These are phyloP conservation scores for Caenorhabditis afra DNA, from an alignment of 2,888 invertebrate genomes.

Conservation along the genomic window DNA sequence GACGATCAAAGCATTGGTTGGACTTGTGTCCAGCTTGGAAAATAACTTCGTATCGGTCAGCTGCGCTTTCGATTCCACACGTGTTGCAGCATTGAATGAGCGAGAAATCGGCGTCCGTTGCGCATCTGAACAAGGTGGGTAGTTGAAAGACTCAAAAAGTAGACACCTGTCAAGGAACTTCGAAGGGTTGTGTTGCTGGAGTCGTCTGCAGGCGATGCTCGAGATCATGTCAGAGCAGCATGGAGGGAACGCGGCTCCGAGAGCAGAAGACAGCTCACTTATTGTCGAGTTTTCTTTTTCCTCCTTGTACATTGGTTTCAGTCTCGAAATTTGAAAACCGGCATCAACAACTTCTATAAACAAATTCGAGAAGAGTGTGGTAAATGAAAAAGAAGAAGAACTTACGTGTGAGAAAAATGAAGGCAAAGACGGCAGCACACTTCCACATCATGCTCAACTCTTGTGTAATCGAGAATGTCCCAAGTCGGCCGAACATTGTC, in stretches of 20 bases:
- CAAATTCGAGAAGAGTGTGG: background rate
- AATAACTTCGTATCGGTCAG: constrained; percentile 72
- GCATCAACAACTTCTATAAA: constrained; percentile 47
- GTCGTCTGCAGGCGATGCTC: constrained; percentile 70
- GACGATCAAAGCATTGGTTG: constrained; percentile 74
- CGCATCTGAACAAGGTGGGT: constrained; percentile 57
- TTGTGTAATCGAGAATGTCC: constrained; percentile 59
- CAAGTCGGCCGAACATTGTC: constrained; percentile 55
- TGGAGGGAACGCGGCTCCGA: constrained; percentile 69
- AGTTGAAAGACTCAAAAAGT: background rate
- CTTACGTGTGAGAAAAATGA: constrained; percentile 43
- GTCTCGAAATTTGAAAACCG: constrained; percentile 49
- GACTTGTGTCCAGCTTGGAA: constrained; percentile 71
- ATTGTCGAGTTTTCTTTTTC: constrained; percentile 45
- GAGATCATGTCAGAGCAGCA: constrained; percentile 73
- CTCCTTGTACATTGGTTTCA: constrained; percentile 44
- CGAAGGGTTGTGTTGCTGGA: constrained; percentile 67
- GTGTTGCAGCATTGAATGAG: constrained; percentile 76
- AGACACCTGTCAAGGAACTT: constrained; percentile 68
- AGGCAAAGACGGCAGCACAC: constrained; percentile 25
- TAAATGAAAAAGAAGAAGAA: background rate
- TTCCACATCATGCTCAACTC: constrained; percentile 47
- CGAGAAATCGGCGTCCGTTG: constrained; percentile 72
- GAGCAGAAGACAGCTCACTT: constrained; percentile 63
- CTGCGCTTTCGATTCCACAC: constrained; percentile 73